Base-by-base conservation (phyloP, 2,888 invertebrate species). In the Watsonalla cultraria region DNA sequence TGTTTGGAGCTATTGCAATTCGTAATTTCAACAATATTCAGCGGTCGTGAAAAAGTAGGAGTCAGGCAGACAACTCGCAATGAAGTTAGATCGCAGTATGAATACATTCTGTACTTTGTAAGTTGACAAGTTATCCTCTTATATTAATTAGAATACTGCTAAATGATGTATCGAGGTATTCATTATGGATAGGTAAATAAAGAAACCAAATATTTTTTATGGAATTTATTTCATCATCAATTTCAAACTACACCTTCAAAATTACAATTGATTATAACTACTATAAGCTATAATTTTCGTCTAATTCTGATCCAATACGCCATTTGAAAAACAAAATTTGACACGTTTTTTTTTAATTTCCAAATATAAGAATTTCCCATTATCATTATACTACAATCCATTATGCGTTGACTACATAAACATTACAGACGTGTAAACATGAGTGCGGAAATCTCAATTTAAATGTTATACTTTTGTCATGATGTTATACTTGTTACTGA, bases 161-260 rank as follows among this genome's bases (percentile, higher is more conserved):
- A n/a, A n/a, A n/a, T n/a, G n/a, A n/a, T n/a, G n/a, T n/a, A n/a
- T n/a, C n/a, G n/a, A n/a, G n/a, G n/a, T n/a, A n/a, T n/a, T n/a
- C 7, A 6, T 37, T 8, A 37, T 8, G 11, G 8, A 5, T 11
- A 42, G 11, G 42, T 8, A 42, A 42, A 42, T 42, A 42, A 42
- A 42, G 1, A 14, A 15, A 46, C 11, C 15, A 45, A 52, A 57
- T 59, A 59, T 75, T 78, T 81, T 24, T 80, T 76, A 82, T 71
- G 73, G 79, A 82, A 83, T 89, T 90, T 90, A 89, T 90, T 87
- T 86, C 78, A 74, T 87, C 80, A 78, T 89, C 80, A 86, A 86
- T 84, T 88, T 89, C 87, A 90, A 90, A 90, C 90, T 90, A 90
- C 90, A 89, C 85, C 82, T 86, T 86, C 85, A 84, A 86, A 86